Conservation (phyloP, 1,140 invertebrate species). For the Philopotamus ludificatus region DNA sequence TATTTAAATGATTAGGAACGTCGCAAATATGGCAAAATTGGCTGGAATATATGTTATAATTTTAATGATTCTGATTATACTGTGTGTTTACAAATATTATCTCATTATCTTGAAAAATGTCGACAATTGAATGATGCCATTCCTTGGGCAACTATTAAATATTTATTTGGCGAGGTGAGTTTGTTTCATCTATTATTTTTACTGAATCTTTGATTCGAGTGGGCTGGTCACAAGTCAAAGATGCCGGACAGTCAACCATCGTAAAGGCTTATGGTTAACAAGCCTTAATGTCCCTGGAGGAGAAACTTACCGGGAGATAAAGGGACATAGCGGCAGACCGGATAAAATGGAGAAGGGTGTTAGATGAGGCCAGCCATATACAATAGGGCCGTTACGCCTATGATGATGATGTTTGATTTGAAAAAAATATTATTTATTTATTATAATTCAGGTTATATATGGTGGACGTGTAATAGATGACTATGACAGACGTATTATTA, state of each 20-base stretch:
- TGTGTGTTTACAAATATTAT: conserved; percentile 79
- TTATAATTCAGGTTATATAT: conserved; percentile 76
- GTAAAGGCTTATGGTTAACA: too few species aligned
- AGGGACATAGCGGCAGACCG: too few species aligned
- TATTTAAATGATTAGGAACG: conserved; percentile 77
- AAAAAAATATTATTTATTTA: conserved; percentile 17
- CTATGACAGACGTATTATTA: conserved; percentile 81
- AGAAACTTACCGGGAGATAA: too few species aligned
- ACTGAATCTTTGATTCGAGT: background rate
- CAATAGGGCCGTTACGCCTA: too few species aligned
- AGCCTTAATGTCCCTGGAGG: too few species aligned
- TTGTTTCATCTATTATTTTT: conserved; percentile 6
- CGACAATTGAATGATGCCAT: conserved; percentile 63
- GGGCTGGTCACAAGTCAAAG: too few species aligned
- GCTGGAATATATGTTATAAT: conserved; percentile 91
- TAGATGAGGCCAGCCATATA: too few species aligned
- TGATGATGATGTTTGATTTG: too few species aligned
- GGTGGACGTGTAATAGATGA: conserved; percentile 87
- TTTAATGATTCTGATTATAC: conserved; percentile 91
- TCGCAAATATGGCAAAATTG: conserved; percentile 88
- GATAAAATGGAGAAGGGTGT: too few species aligned
- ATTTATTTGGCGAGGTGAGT: conserved; percentile 85
- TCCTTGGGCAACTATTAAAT: conserved; percentile 88
- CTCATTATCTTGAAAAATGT: conserved; percentile 77
- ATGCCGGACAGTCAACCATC: too few species aligned